Percentiles rank a stretch among this genome's conserved stretches.
Evolutionary conservation across 1,140 invertebrate genomes (phyloP).

Genomic region (Plectrocnemia conspersa): DNA sequence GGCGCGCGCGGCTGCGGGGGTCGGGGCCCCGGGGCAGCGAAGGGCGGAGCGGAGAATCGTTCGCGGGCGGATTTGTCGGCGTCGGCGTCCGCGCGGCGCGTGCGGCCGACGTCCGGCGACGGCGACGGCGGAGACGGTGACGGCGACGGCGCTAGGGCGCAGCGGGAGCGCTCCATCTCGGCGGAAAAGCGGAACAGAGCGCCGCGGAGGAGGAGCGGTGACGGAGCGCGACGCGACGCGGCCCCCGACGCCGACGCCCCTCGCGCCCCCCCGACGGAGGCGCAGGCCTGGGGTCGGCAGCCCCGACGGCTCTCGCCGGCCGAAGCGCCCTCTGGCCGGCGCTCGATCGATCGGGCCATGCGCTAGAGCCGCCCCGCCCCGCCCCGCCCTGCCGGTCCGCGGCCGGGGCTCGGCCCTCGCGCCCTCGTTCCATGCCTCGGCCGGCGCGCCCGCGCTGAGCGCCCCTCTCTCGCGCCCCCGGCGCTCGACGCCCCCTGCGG

Average conservation of each 20-base stretch:
- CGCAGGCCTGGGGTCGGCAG: neutral
- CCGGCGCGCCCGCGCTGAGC: conserved; percentile 15
- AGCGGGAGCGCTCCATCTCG: neutral
- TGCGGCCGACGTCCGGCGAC: neutral
- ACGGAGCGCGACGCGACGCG: neutral
- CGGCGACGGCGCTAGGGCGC: neutral
- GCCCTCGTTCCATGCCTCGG: conserved; percentile 8
- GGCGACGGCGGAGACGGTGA: neutral
- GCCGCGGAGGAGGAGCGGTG: neutral
- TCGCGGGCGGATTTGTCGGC: neutral
- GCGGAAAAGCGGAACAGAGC: neutral
- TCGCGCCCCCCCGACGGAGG: neutral
- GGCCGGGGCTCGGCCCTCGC: neutral
- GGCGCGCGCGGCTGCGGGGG: neutral
- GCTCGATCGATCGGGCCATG: too few species aligned
- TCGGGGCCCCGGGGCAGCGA: neutral
- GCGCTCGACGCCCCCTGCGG: neutral
- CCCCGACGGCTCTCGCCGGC: neutral
- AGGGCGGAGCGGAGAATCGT: neutral
- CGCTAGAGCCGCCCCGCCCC: neutral
- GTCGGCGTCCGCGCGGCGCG: neutral
- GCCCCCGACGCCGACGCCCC: neutral
- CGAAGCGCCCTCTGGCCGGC: neutral
- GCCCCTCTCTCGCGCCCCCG: neutral
- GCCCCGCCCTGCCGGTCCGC: neutral